Conservation (phyloP, 2,113 vertebrate species). For the Erpornis zantholeuca region DNA sequence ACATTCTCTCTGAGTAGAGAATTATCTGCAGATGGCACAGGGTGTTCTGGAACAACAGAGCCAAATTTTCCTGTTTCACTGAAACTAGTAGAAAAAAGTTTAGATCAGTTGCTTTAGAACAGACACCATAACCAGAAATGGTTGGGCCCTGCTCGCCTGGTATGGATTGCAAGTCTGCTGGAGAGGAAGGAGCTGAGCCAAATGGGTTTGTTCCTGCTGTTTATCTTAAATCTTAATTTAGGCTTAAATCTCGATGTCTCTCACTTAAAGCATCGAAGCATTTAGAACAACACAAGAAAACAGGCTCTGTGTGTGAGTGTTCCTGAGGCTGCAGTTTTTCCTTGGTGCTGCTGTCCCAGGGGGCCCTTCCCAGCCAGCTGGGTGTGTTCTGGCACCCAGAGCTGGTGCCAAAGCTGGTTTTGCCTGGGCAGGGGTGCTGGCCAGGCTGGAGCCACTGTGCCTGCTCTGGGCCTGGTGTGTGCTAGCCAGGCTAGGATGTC, state of each 20-base stretch:
- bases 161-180: neutral
- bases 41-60: neutral
- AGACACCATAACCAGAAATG: neutral
- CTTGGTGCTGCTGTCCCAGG: neutral
- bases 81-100: neutral
- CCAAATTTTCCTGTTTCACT: neutral
- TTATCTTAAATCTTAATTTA: neutral
- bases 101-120: neutral
- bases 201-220: neutral
- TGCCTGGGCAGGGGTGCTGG: slow-evolving; percentile 21
- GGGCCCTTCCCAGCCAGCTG: neutral
- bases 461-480: neutral
- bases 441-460: neutral
- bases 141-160: neutral
- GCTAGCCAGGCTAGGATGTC: neutral
- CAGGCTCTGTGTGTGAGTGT: neutral
- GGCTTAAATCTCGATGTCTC: neutral
- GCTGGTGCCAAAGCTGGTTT: neutral
- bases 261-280: neutral
- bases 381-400: slow-evolving; percentile 25
- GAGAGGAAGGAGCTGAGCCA: neutral
- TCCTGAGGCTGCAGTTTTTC: slow-evolving; percentile 39
- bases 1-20: rapidly evolving
- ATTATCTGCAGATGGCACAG: neutral
- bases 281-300: neutral